Base-by-base conservation (phyloP, 1,140 invertebrate species). In the Lordiphosa stackelbergi region DNA sequence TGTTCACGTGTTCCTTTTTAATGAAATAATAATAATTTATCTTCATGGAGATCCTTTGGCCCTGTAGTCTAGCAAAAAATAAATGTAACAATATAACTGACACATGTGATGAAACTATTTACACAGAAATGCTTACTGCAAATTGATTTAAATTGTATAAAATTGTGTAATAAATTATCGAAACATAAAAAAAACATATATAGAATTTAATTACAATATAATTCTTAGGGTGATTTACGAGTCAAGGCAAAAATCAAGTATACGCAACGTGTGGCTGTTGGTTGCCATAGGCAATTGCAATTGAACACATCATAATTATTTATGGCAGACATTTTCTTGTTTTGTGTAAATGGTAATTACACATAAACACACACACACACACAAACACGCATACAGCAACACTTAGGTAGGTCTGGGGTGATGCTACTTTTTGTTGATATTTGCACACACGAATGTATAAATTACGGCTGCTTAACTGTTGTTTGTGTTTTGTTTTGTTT, bases 271-370 rank as follows among this genome's bases (percentile, higher is more conserved):
- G 24, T 10, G 10, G 5, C 8, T 7, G 31, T 42, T n/a, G 19
- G 24, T 49, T 63, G 64, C 69, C 69, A 56, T 37, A 45, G 54
- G 51, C 62, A 59, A 62, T 48, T 69, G 68, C 75, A 68, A 74
- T 79, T 60, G 71, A 79, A 71, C 53, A 61, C 51, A 79, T 73
- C 75, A 81, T 71, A 81, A 81, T 81, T 81, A 81, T 83, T 81
- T 79, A 81, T 74, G 63, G n/a, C 58, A 68, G 75, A 73, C 60
- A 61, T 68, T 61, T 52, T 36, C 49, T 41, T 59, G 52, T 61
- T 55, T 40, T 35, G 35, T 63, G 53, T 68, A 5, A 31, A 36
- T 70, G 47, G 68, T 65, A 73, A 69, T 75, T 75, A 66, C 55
- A 71, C 40, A 63, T 34, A 42, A 38, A 43, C 47, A 28, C 47